phyloP scores from a whole-genome alignment of 2,113 vertebrate species.

The Ammodytes dubius region DNA sequence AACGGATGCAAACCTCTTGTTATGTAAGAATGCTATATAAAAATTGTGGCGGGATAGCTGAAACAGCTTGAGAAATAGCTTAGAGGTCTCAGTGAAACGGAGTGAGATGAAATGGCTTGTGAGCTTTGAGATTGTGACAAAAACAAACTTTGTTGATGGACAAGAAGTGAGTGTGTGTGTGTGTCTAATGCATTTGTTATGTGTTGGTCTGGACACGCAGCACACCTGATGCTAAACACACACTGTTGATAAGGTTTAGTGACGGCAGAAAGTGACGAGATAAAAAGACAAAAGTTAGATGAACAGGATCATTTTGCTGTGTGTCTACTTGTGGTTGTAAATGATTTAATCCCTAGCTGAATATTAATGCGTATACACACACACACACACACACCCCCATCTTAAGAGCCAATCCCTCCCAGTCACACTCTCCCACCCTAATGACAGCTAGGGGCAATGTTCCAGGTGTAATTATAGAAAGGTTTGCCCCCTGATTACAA shows the following conservation, averaged over 20 bases:
- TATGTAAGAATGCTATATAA: neutral
- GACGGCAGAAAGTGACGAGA: slow-evolving; percentile 12
- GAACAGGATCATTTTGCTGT: slow-evolving; percentile 1
- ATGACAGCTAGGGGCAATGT: slow-evolving; percentile 42
- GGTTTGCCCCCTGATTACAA: slow-evolving; percentile 51
- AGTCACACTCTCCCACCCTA: slow-evolving; percentile 17
- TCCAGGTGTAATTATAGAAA: slow-evolving; percentile 80
- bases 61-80: slow-evolving; percentile 10
- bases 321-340: slow-evolving; percentile 20
- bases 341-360: slow-evolving; percentile 21
- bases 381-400: slow-evolving; percentile 3
- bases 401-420: slow-evolving; percentile 44
- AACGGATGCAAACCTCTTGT: slow-evolving; percentile 9
- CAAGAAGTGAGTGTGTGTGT: neutral
- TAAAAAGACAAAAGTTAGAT: slow-evolving; percentile 18
- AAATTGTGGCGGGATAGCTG: slow-evolving; percentile 22
- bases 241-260: neutral
- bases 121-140: slow-evolving; percentile 30
- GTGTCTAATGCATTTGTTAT: slow-evolving; percentile 17
- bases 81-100: neutral
- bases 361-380: slow-evolving; percentile 36
- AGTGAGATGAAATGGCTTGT: slow-evolving; percentile 40
- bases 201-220: slow-evolving; percentile 16
- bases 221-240: slow-evolving; percentile 48
- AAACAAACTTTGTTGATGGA: slow-evolving; percentile 15